Evolutionary conservation across 2,113 vertebrate genomes (phyloP).

Genomic region (Ceyx margarethae): DNA sequence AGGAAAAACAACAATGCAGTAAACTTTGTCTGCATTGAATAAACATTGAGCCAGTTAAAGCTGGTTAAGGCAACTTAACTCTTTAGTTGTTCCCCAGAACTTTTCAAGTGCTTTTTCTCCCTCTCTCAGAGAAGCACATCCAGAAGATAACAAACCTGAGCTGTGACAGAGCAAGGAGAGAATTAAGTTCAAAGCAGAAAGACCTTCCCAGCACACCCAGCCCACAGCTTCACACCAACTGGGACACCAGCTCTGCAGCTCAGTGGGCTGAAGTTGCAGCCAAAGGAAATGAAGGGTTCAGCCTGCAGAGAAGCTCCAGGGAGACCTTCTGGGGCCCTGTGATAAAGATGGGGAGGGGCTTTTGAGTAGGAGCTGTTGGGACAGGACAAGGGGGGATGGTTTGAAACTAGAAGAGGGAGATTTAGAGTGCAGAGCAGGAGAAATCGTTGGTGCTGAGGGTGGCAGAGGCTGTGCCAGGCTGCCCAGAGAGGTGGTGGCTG

Average conservation of each 20-base stretch:
- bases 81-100: slow-evolving; percentile 2
- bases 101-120: not conserved
- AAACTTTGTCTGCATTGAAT: not conserved
- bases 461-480: no score
- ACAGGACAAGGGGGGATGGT: not conserved
- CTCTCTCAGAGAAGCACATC: not conserved
- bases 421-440: not conserved
- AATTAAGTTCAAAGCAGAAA: slow-evolving; percentile 6
- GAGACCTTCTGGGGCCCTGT: not conserved
- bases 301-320: not conserved
- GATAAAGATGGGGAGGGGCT: no score
- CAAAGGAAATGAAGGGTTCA: not conserved
- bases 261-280: not conserved
- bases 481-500: not conserved
- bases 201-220: not conserved
- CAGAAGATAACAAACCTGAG: slow-evolving; percentile 32
- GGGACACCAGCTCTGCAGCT: not conserved
- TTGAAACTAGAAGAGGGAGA: not conserved
- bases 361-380: no score
- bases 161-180: not conserved
- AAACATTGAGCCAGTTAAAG: slow-evolving; percentile 9
- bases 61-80: not conserved
- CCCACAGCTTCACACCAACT: not conserved
- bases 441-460: no score
- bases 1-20: not conserved